Base-by-base conservation (phyloP, 2,797 vertebrate species). In the Thripadectes ignobilis region DNA sequence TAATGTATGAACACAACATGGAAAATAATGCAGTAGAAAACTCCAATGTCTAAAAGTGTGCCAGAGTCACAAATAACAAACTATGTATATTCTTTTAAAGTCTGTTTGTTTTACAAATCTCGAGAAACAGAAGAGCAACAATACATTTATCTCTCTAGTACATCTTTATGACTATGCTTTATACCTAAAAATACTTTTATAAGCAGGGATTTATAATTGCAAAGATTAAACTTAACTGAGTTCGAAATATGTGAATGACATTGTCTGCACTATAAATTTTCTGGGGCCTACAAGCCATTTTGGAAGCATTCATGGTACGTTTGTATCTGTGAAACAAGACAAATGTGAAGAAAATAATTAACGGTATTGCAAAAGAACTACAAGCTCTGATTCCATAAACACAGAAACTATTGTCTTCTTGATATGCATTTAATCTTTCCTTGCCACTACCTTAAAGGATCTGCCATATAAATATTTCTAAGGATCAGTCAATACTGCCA, bases 401-500 rank as follows among this genome's bases (percentile, higher is more conserved):
- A 85, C 2, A 68, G 55, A 63, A 92, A 75, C 15, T 39, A 29
- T 26, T 96, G 83, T 86, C 58, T 86, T 88, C 88, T 78, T 77
- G 66, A 65, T 71, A 68, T 48, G 27, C 49, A 77, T 93, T 96
- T 96, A 95, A 96, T 96, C 85, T 95, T 94, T 93, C 36, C 82
- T 90, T 95, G 77, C 85, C 54, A 67, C 91, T 88, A 77, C 71
- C 61, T 96, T 96, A 97, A 96, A 96, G 86, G 83, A 94, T 43
- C 95, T 97, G 91, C 73, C 97, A 95, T 91, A 97, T 96, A 98
- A 97, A 98, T 97, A 97, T 97, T 98, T 97, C 92, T 96, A 97
- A 98, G 88, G 92, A 98, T 97, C 97, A 97, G 93, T 97, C 97
- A 97, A 96, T 97, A 97, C 93, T 92, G 78, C 86, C 73, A 94